Evolutionary conservation across 2,888 invertebrate genomes (phyloP), one percentile per base, ranked within the genome.

Genomic region (Eupithecia centaureata): DNA sequence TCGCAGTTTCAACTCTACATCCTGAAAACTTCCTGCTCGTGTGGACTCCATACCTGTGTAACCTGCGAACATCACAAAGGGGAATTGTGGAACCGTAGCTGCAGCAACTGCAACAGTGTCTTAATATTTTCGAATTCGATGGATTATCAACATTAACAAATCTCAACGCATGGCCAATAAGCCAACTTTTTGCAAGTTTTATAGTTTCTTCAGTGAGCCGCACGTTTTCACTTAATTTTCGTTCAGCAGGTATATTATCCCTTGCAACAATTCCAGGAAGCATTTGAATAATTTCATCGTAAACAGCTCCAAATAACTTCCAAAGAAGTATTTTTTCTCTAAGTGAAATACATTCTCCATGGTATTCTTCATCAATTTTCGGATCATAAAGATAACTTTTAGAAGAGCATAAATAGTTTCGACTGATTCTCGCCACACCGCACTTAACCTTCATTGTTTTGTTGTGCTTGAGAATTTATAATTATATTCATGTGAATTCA

Each of bases 221-320:
- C 8, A n/a, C 7, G 38, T 38, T 38, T 38, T 38, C 38, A 38
- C 8, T 42, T 42, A 18, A 18, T 42, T 42, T 42, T 38, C 15
- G 15, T 38, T 28, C 25, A 28, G 3, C 8, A 54, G 10, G 5
- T 38, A 13, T 33, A 33, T 15, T 5, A 38, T 13, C 13, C 3
- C 33, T 15, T 38, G 15, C 10, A 12, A 15, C 15, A 27, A 0
- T n/a, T 15, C 2, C 27, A 54, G 54, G 7, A n/a, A 25, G 25
- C 27, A 15, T 25, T 15, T 54, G 15, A 1, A 28, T n/a, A 13
- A 54, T 54, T 15, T 54, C 15, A 25, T 54, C 54, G 54, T 54
- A 54, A 1, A 28, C 28, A 54, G 54, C 54, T 28, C 28, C 27
- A 54, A 54, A 28, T 54, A 54, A 54, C 15, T 25, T 54, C 27